These are phyloP conservation scores for Netelia fuscicornis DNA, from an alignment of 2,888 invertebrate genomes.

Conservation along the genomic window DNA sequence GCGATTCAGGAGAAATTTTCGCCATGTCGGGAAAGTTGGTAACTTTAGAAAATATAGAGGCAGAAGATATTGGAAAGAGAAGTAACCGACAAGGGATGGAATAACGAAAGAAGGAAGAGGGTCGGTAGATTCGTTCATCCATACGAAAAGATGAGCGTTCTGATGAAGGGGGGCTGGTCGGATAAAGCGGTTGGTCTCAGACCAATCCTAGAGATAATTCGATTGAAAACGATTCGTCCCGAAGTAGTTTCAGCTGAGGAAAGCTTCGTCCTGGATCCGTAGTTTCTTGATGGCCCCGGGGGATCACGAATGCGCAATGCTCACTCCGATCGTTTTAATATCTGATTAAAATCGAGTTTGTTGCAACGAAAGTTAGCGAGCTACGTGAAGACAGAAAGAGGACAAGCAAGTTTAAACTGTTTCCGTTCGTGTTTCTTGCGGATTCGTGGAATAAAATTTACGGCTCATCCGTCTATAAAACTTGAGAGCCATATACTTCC, in stretches of 20 bases:
- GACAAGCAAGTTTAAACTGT: constrained; percentile 22
- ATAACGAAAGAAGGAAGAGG: not conserved
- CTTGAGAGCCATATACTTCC: not conserved
- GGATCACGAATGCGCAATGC: constrained; percentile 8
- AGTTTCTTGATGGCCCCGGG: constrained; percentile 27
- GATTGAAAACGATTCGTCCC: constrained; percentile 32
- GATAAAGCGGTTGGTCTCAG: constrained; percentile 16
- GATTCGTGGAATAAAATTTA: not conserved
- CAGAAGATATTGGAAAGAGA: constrained; percentile 27
- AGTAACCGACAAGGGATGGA: not conserved
- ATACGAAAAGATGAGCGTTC: constrained; percentile 33
- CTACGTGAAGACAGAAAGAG: constrained; percentile 26
- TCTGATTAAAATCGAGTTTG: constrained; percentile 57
- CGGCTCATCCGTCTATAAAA: not conserved
- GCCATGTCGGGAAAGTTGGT: constrained; percentile 21
- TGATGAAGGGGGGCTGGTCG: constrained; percentile 28
- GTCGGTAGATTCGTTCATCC: constrained; percentile 24
- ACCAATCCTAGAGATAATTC: constrained; percentile 39
- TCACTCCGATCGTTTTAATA: constrained; percentile 53
- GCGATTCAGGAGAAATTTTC: constrained; percentile 5
- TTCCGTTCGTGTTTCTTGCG: constrained; percentile 14
- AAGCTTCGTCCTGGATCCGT: constrained; percentile 4
- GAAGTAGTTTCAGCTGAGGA: constrained; percentile 33
- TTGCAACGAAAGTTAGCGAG: constrained; percentile 27
- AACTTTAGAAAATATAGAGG: constrained; percentile 19